Evolutionary conservation across 37 sponge, comb jelly and placozoan genomes (phyloP), one percentile per base, ranked within the genome.

Genomic region (Eunapius fragilis): DNA sequence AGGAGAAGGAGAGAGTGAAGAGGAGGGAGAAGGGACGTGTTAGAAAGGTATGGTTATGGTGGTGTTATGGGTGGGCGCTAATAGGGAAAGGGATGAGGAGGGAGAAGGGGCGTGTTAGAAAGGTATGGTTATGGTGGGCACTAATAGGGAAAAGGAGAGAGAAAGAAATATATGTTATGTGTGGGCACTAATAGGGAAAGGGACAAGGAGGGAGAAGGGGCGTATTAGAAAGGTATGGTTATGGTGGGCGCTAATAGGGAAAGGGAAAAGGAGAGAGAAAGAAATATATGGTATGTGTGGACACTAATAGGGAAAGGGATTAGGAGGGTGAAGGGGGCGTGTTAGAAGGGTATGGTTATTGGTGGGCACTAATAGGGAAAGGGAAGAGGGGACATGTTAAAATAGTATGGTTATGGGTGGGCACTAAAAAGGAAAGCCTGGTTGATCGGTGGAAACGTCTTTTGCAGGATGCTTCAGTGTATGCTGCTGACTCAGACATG

Each of bases 121-220:
- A 82, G 67, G 83, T 82, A 14, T 41, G 14, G 17, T 19, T 58
- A 2, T 12, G 58, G 22, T n/a, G n/a, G n/a, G n/a, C n/a, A n/a
- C n/a, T n/a, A n/a, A n/a, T n/a, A n/a, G 70, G 78, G 36, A 87
- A 77, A 48, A 80, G 88, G 71, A 88, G 82, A 79, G 82, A 79
- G 9, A 76, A 70, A 32, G 87, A 89, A 49, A 76, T n/a, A n/a
- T n/a, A n/a, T n/a, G n/a, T n/a, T n/a, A n/a, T n/a, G 22, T 10
- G 58, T 10, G 22, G 58, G 7, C 58, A 58, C 58, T 58, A 58
- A 11, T 1, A 58, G 22, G 58, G 58, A 58, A 11, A 19, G 58
- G 6, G 58, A 58, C 58, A 13, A 58, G 22, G 58, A 58, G 14
- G 58, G 17, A 2, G 58, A 58, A 1, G 14, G 22, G 58, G 58